phyloP scores from a whole-genome alignment of 2,797 vertebrate genomes.

The Tachyglossus aculeatus region DNA sequence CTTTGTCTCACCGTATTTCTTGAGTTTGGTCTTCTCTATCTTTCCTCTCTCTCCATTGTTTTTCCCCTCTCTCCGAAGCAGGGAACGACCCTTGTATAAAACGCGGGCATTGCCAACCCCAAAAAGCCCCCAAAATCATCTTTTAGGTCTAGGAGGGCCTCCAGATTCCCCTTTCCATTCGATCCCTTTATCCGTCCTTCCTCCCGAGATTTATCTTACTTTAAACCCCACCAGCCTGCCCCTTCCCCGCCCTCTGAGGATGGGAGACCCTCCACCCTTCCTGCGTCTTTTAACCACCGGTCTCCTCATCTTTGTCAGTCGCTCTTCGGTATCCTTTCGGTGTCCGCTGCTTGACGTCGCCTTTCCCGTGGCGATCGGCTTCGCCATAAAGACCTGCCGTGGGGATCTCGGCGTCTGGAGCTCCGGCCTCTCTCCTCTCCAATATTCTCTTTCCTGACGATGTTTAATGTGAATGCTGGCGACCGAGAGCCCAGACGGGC shows the following conservation, averaged over 20 bases:
- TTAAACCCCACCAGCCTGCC: constrained; percentile 30
- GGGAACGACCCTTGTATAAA: constrained; percentile 13
- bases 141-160: neutral
- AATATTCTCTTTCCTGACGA: neutral
- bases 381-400: neutral
- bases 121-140: neutral
- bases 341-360: constrained; percentile 10
- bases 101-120: constrained; percentile 31
- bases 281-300: constrained; percentile 1
- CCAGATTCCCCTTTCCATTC: constrained; percentile 16
- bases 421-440: constrained; percentile 12
- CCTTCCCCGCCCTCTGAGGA: constrained; percentile 13
- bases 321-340: neutral
- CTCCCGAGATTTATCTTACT: constrained; percentile 39
- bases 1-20: neutral
- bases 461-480: neutral
- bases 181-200: constrained; percentile 1
- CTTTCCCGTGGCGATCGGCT: neutral
- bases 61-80: neutral
- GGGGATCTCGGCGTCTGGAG: neutral
- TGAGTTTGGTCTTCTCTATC: neutral
- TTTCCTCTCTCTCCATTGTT: neutral
- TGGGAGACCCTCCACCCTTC: neutral
- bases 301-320: neutral
- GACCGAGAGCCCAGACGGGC: neutral